A percentile compares a stretch with the other conserved stretches of the same genome.
phyloP scores from a whole-genome alignment of 2,888 invertebrate species.

The Graphium colonna region DNA sequence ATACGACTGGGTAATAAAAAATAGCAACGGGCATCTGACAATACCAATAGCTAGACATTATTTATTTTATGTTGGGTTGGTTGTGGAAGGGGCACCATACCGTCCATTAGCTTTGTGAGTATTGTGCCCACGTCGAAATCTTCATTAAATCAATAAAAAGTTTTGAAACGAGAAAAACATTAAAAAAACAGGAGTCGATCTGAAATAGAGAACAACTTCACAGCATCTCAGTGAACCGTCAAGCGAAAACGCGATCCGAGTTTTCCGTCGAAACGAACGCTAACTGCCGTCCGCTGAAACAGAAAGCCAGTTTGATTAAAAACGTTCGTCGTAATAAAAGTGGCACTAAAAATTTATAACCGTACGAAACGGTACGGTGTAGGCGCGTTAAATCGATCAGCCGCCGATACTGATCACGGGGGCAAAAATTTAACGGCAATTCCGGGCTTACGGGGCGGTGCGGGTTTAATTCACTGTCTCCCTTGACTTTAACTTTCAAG shows the following conservation, averaged over 20 bases:
- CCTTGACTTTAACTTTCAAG: constrained; percentile 33
- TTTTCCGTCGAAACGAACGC: constrained; percentile 59
- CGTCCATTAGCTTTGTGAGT: no score
- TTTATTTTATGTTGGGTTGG: no score
- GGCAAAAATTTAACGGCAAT: constrained; percentile 68
- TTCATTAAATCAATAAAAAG: no score
- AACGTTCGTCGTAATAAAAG: constrained; percentile 80
- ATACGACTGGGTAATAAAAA: no score
- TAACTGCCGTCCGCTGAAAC: constrained; percentile 68
- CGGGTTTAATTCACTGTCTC: constrained; percentile 56
- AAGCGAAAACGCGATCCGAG: constrained; percentile 66
- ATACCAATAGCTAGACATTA: no score
- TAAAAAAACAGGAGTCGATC: neutral
- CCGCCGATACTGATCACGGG: constrained; percentile 63
- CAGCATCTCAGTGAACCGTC: constrained; percentile 47
- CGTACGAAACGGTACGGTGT: constrained; percentile 67
- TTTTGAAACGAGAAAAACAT: neutral
- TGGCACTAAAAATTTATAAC: constrained; percentile 76
- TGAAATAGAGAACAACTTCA: constrained; percentile 18
- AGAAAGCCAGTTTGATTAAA: constrained; percentile 79
- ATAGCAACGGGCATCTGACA: no score
- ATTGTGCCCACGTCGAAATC: no score
- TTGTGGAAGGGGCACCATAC: no score
- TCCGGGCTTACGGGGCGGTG: constrained; percentile 50
- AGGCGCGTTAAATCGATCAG: constrained; percentile 76